Evolutionary conservation across 1,140 invertebrate species (phyloP), one percentile per base, ranked within the genome.

Genomic region (Physella acuta): DNA sequence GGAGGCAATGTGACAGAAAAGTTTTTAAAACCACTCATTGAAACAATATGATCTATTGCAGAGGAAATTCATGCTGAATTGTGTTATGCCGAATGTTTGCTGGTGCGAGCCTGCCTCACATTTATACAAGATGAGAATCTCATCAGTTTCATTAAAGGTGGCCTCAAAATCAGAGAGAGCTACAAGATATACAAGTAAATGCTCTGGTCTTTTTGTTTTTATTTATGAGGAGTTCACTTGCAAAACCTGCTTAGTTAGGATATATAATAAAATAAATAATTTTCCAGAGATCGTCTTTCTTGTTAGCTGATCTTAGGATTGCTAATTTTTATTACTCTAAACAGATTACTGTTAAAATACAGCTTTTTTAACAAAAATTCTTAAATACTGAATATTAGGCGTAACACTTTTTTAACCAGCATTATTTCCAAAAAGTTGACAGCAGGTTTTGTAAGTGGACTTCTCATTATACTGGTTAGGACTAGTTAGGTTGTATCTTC

Each of bases 91-190:
- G 95, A 98, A 85, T 91, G 92, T 44, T 86, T 97, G 11, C 85
- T 98, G 33, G 86, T 97, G 28, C 91, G 93, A 78, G 92, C 96
- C 1, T 88, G 97, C 78, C 87, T 98, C 49, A 94, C 92, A 16
- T 95, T 97, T 82, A 90, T 97, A 77, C 94, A 97, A 79, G 95
- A 98, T 81, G 96, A 99, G 83, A 96, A 93, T 75, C 86, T 98
- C 51, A 89, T 94, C 20, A 95, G 93, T 81, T 93, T 99, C 78
- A 91, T 98, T 30, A 94, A 93, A 80, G 95, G 94, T 70, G 94
- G 94, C 70, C 86, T 98, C 44, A 95, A 95, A 87, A 95, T 98
- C 75, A 89, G 94, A 76, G 90, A 91, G 58, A 97, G 95, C 81
- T 96, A 92, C 86, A 90, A 92, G 83, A 92, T 91, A 0, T 98